Conservation (phyloP, 1,140 invertebrate species). For the Sitodiplosis mosellana region DNA sequence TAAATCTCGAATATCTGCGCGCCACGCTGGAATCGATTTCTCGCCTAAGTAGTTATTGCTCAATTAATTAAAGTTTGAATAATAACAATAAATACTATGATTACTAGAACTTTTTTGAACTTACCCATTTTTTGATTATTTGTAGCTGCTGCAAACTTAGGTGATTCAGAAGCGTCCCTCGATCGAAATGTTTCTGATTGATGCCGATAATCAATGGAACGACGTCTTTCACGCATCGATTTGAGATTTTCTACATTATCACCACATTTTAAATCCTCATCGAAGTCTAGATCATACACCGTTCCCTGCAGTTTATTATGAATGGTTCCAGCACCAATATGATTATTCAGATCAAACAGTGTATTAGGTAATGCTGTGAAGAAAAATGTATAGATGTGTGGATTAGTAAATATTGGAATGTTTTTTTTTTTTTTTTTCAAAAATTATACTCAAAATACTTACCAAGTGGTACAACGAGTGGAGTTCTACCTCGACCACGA, state of each 20-base stretch:
- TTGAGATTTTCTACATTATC: slow-evolving; percentile 60
- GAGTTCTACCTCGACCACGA: slow-evolving; percentile 44
- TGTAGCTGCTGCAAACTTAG: slow-evolving; percentile 23
- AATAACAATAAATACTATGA: no score
- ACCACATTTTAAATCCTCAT: slow-evolving; percentile 47
- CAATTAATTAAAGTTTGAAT: no score
- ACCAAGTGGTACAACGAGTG: slow-evolving; percentile 1
- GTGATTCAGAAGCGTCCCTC: slow-evolving; percentile 36
- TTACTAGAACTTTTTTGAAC: no score
- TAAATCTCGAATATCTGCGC: slow-evolving; percentile 23
- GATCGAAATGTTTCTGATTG: slow-evolving; percentile 34
- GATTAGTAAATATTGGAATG: no score
- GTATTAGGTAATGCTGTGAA: no score
- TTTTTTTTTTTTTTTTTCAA: no score
- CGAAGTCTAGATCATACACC: slow-evolving; percentile 71
- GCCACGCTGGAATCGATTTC: slow-evolving; percentile 6
- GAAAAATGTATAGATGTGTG: no score
- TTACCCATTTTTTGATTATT: neutral
- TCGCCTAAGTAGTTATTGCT: no score
- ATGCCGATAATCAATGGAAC: slow-evolving; percentile 53
- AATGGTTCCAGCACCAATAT: slow-evolving; percentile 25
- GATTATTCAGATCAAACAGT: no score
- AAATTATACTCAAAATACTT: no score
- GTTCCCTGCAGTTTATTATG: slow-evolving; percentile 65
- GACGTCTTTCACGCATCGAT: slow-evolving; percentile 58